Evolutionary conservation across 2,797 vertebrate genomes (phyloP).

Genomic region (Rhinogobio ventralis): DNA sequence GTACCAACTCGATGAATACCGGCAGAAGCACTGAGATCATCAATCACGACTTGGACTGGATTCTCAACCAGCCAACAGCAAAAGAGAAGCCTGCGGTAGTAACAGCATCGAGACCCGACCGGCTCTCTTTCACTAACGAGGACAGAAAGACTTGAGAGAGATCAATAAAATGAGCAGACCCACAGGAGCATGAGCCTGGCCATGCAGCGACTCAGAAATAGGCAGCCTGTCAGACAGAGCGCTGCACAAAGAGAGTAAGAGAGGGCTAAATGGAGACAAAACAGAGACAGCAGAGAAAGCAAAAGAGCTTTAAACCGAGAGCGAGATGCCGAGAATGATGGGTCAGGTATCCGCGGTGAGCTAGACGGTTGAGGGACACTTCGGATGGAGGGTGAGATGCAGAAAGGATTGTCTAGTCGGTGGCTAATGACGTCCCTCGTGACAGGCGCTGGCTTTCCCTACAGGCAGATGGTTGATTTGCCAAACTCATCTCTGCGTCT

Average conservation of each 20-base stretch:
- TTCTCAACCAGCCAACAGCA: conserved; percentile 43
- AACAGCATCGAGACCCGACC: conserved; percentile 35
- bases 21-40: conserved; percentile 35
- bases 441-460: conserved; percentile 61
- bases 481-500: conserved; percentile 73
- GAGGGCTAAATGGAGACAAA: conserved; percentile 56
- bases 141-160: conserved; percentile 53
- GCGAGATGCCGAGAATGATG: conserved; percentile 16
- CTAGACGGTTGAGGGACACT: conserved; percentile 35
- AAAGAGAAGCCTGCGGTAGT: conserved; percentile 19
- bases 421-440: conserved; percentile 61
- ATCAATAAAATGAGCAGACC: conserved; percentile 60
- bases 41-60: conserved; percentile 24
- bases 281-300: conserved; percentile 51
- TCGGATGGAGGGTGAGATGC: conserved; percentile 63
- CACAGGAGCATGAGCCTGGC: conserved; percentile 55
- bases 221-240: conserved; percentile 50
- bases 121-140: conserved; percentile 52
- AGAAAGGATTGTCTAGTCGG: conserved; percentile 36
- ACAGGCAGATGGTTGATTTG: conserved; percentile 74
- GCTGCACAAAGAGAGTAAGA: conserved; percentile 44
- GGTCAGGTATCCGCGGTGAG: conserved; percentile 35
- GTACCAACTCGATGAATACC: conserved; percentile 1
- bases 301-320: conserved; percentile 37
- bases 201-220: conserved; percentile 54